phyloP scores from a whole-genome alignment of 37 sponge, comb jelly and placozoan genomes.

The Oopsacas minuta region DNA sequence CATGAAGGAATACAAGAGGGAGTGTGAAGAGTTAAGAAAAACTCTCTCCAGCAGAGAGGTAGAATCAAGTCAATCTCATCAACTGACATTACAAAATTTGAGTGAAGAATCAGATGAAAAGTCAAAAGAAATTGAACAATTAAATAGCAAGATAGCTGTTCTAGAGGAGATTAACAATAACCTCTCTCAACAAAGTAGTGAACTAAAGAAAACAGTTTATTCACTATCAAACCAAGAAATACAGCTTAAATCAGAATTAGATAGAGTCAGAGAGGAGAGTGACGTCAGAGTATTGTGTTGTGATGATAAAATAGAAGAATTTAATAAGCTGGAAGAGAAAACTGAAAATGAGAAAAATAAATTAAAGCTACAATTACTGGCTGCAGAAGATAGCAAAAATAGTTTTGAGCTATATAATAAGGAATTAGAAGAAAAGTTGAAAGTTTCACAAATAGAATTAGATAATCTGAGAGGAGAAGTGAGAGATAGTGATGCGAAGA shows the following conservation, averaged over 20 bases:
- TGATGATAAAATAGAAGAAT: not conserved
- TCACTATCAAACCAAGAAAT: not conserved
- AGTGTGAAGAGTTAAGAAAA: not conserved
- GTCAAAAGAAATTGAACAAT: not conserved
- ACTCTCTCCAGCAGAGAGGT: not conserved
- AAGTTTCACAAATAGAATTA: not conserved
- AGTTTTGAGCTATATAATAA: not conserved
- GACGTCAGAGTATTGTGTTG: not conserved
- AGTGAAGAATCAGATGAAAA: not conserved
- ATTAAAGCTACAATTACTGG: not conserved
- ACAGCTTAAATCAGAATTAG: not conserved
- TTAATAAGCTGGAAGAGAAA: not conserved
- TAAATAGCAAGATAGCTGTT: not conserved
- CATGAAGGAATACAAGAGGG: slow-evolving; percentile 3
- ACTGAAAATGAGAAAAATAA: not conserved
- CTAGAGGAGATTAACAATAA: not conserved
- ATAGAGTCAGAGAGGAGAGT: not conserved
- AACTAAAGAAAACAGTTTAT: not conserved
- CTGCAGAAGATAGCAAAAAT: not conserved
- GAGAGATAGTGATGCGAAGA: not conserved
- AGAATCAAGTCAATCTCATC: not conserved
- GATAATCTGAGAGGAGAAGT: not conserved
- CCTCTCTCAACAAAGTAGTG: not conserved
- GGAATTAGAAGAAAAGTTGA: not conserved
- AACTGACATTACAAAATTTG: not conserved